Evolutionary conservation across 1,140 invertebrate genomes (phyloP).

Genomic region (Heliconius nattereri): DNA sequence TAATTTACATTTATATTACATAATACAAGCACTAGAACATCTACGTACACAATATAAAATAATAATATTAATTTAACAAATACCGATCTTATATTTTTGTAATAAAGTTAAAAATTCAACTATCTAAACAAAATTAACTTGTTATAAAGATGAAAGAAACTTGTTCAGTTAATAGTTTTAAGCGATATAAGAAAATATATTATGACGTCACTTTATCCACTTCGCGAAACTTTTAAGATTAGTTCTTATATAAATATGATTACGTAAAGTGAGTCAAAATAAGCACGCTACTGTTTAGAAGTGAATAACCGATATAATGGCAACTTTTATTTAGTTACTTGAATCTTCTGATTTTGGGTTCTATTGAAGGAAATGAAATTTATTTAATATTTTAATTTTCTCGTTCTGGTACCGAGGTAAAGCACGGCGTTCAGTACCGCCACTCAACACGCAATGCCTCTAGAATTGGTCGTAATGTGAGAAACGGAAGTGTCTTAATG

Average conservation of each 20-base stretch:
- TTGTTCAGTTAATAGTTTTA: neutral
- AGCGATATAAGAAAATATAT: neutral
- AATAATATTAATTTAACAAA: neutral
- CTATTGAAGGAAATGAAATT: no score
- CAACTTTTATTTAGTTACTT: neutral
- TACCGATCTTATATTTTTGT: neutral
- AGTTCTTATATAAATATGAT: constrained; percentile 2
- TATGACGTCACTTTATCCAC: neutral
- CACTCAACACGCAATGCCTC: no score
- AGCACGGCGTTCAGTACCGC: no score
- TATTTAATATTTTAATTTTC: no score
- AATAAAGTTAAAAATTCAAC: constrained; percentile 8
- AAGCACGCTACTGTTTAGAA: neutral
- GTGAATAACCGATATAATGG: neutral
- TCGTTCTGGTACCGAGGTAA: no score
- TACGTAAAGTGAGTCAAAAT: neutral
- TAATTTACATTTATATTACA: neutral
- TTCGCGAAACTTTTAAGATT: constrained; percentile 7
- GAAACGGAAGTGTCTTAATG: no score
- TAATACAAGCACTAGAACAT: neutral
- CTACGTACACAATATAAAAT: neutral
- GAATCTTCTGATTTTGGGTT: no score
- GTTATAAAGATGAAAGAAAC: constrained; percentile 17
- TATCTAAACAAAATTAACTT: neutral
- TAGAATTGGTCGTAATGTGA: no score